phyloP scores from a whole-genome alignment of 1,140 invertebrate species.

The Nylanderia fulva region DNA sequence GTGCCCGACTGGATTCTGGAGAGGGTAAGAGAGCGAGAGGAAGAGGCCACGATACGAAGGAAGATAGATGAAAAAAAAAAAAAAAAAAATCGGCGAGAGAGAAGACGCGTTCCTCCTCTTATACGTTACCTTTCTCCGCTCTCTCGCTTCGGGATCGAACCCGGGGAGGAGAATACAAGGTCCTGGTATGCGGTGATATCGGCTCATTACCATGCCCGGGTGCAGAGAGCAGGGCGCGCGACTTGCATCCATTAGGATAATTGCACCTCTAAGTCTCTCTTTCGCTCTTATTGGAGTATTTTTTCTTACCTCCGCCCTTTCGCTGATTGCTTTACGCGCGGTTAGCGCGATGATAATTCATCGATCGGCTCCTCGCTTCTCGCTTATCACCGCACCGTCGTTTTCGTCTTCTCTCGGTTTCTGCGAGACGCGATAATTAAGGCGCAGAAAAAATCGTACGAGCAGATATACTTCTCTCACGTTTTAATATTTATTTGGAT shows the following conservation, averaged over 20 bases:
- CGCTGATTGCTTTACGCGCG: constrained; percentile 77
- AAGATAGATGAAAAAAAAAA: constrained; percentile 60
- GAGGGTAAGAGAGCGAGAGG: not conserved
- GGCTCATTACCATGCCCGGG: constrained; percentile 85
- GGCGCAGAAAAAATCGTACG: not conserved
- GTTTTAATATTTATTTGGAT: no score
- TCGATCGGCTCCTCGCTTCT: constrained; percentile 65
- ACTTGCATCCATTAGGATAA: constrained; percentile 87
- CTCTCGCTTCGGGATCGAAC: constrained; percentile 41
- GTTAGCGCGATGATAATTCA: constrained; percentile 72
- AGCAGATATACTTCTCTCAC: not conserved
- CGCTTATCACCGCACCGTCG: constrained; percentile 13
- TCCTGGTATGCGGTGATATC: constrained; percentile 86
- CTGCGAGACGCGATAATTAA: not conserved
- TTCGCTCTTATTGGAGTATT: constrained; percentile 28
- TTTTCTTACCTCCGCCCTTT: constrained; percentile 72
- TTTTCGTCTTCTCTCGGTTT: constrained; percentile 12
- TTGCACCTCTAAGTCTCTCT: constrained; percentile 82
- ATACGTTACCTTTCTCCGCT: constrained; percentile 8
- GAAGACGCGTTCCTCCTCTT: constrained; percentile 22
- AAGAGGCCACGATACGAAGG: constrained; percentile 49
- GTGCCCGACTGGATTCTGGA: constrained; percentile 61
- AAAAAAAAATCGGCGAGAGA: constrained; percentile 65
- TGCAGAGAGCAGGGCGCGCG: constrained; percentile 82
- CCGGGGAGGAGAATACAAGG: constrained; percentile 81